These are phyloP conservation scores for Lepidurus apus DNA, from an alignment of 1,140 invertebrate genomes.

Conservation along the genomic window DNA sequence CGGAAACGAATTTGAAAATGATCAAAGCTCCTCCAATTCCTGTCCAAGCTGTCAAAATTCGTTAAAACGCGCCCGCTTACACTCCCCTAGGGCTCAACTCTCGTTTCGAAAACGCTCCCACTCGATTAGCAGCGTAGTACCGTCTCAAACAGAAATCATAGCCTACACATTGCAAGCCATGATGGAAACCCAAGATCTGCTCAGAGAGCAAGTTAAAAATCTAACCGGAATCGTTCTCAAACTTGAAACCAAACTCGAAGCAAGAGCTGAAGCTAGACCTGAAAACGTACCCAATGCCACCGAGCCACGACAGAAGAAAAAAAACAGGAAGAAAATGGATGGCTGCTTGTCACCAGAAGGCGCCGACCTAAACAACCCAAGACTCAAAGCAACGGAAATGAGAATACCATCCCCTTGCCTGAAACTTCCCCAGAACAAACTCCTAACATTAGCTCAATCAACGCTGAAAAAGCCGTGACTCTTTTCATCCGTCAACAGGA, in stretches of 20 bases:
- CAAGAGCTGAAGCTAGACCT: background rate
- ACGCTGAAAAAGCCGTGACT: background rate
- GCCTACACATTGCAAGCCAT: background rate
- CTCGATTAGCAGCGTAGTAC: background rate
- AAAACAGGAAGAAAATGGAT: constrained; percentile 6
- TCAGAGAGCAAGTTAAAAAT: background rate
- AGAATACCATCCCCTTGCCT: background rate
- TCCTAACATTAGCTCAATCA: background rate
- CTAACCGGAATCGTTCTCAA: constrained; percentile 5
- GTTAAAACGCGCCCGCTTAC: background rate
- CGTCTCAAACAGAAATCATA: background rate
- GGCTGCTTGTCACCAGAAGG: background rate
- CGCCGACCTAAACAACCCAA: background rate
- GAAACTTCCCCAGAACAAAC: background rate
- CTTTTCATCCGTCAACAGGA: background rate
- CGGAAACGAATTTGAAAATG: background rate
- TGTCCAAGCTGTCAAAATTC: background rate
- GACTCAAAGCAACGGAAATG: background rate
- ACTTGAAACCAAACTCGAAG: background rate
- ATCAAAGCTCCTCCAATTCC: background rate
- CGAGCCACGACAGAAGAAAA: background rate
- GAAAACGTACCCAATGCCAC: background rate
- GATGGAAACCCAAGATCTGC: background rate
- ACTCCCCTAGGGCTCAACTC: background rate
- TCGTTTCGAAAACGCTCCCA: background rate